phyloP scores from a whole-genome alignment of 1,140 invertebrate genomes.

The Thaumetopoea pityocampa region DNA sequence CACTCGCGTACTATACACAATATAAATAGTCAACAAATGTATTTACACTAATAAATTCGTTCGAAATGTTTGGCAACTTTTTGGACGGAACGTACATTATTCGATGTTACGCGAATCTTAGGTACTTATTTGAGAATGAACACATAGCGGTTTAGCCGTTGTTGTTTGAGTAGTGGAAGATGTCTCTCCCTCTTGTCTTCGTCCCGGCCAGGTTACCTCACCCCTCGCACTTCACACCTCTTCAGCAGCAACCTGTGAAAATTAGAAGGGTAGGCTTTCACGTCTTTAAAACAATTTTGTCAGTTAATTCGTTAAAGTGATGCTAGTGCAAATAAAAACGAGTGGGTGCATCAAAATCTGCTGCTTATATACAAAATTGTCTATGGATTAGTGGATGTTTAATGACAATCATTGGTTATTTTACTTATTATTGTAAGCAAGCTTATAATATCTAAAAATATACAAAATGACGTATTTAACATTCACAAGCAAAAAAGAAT shows the following conservation, averaged over 20 bases:
- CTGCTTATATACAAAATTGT: no score
- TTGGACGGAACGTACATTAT: slow-evolving; percentile 70
- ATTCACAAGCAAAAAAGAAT: no score
- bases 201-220: slow-evolving; percentile 69
- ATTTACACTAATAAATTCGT: slow-evolving; percentile 66
- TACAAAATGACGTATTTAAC: no score
- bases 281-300: slow-evolving; percentile 45
- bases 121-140: slow-evolving; percentile 47
- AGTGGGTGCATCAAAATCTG: no score
- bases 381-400: no score
- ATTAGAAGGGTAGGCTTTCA: slow-evolving; percentile 64
- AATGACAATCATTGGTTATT: no score
- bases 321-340: no score
- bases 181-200: slow-evolving; percentile 16
- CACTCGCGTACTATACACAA: slow-evolving; percentile 44
- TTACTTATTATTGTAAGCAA: no score
- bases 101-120: slow-evolving; percentile 55
- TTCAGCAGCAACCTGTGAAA: slow-evolving; percentile 74
- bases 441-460: no score
- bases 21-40: slow-evolving; percentile 32
- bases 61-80: slow-evolving; percentile 63
- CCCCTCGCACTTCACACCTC: slow-evolving; percentile 54
- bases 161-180: slow-evolving; percentile 14
- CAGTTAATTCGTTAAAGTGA: not conserved
- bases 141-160: slow-evolving; percentile 50